Evolutionary conservation across 2,113 vertebrate genomes (phyloP), one percentile per base, ranked within the genome.

Genomic region (Cynoglossus semilaevis): DNA sequence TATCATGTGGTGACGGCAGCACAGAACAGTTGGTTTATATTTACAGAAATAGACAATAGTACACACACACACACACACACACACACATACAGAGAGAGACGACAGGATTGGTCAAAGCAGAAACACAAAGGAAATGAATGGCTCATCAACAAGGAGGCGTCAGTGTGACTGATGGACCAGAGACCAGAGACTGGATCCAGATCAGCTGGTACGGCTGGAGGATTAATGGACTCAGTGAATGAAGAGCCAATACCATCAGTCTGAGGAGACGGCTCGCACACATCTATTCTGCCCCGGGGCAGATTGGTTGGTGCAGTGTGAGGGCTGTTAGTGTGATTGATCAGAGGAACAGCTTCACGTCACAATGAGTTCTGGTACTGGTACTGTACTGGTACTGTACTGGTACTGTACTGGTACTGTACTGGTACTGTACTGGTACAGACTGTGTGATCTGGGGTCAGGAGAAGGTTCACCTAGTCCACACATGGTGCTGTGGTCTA

Each of bases 211-310:
- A n/a, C n/a, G 18, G 64, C 61, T 51, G 46, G 61, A 9, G 76
- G 76, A 86, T 85, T 83, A 82, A 85, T 85, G 66, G 72, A 80
- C 68, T 74, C 58, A 1, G 46, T 45, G 64, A 74, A 48, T 76
- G 43, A 15, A 82, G 80, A 79, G 75, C 65, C 73, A 49, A 62
- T 15, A 72, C 75, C 75, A 84, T 86, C 77, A 72, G 84, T 88
- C 84, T 79, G 70, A 82, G 64, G 68, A 86, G 65, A 63, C 70
- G 14, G 74, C 79, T 75, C 72, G 55, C 22, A 16, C 70, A 65
- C 46, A 83, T 88, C 74, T 38, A 85, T 86, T 69, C 79, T 36
- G 5, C 3, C 5, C 36, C 7, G 57, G 63, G 72, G 58, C 7
- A 55, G 67, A 12, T 34, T 4, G 51, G 75, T 65, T 54, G 0